Conservation (phyloP, 2,888 invertebrate species). For the Luffia ferchaultella region DNA sequence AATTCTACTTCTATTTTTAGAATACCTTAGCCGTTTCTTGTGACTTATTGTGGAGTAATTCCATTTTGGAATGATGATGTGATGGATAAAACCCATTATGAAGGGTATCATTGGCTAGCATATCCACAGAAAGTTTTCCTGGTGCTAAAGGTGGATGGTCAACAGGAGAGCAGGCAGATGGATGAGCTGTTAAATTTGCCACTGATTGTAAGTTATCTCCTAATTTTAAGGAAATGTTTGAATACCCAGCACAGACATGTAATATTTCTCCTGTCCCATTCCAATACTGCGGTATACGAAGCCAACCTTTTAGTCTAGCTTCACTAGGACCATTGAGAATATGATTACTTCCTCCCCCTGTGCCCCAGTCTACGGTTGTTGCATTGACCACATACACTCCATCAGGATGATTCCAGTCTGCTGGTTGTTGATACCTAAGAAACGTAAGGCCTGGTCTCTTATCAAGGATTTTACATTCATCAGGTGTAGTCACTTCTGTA, state of each 20-base stretch:
- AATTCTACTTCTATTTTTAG: conserved; percentile 2
- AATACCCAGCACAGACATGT: conserved; percentile 81
- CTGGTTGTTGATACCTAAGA: conserved; percentile 86
- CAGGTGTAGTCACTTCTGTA: conserved; percentile 75
- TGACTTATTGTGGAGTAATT: conserved; percentile 77
- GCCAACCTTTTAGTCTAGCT: conserved; percentile 81
- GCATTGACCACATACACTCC: conserved; percentile 86
- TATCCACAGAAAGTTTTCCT: conserved; percentile 72
- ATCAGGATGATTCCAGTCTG: conserved; percentile 89
- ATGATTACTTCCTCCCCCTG: conserved; percentile 73
- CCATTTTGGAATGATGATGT: conserved; percentile 82
- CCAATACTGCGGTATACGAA: conserved; percentile 81
- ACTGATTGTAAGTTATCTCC: conserved; percentile 57
- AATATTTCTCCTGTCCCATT: conserved; percentile 72
- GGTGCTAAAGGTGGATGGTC: conserved; percentile 72
- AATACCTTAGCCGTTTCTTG: conserved; percentile 75
- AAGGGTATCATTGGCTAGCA: conserved; percentile 71
- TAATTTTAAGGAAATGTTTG: conserved; percentile 72
- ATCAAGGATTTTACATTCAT: conserved; percentile 81
- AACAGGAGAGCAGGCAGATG: conserved; percentile 74
- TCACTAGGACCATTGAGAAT: conserved; percentile 77
- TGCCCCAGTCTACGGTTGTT: conserved; percentile 82
- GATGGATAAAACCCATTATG: conserved; percentile 67
- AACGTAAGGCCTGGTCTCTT: conserved; percentile 89
- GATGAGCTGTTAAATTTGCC: conserved; percentile 72